Conservation (phyloP, 2,113 vertebrate genomes). For the Otolemur garnettii region DNA sequence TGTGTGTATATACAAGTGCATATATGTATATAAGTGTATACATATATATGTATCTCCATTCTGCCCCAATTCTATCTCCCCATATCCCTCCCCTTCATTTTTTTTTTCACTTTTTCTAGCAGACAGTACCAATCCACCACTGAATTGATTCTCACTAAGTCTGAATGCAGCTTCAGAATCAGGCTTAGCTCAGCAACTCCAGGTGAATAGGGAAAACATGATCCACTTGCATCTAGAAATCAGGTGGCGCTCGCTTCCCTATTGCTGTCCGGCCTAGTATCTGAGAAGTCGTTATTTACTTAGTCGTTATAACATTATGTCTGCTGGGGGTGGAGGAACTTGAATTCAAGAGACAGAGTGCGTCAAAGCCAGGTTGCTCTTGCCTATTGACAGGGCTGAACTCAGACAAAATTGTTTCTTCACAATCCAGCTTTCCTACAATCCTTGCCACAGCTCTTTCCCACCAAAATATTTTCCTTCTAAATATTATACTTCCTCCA, state of each 20-base stretch:
- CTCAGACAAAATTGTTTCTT: background rate
- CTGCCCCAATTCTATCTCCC: background rate
- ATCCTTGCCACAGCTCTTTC: background rate
- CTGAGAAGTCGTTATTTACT: background rate
- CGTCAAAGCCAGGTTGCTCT: background rate
- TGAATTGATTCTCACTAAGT: background rate
- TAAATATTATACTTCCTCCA: background rate
- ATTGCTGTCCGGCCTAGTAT: background rate
- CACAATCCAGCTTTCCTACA: background rate
- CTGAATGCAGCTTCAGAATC: background rate
- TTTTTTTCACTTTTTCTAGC: too few species aligned
- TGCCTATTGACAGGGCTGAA: background rate
- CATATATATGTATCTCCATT: background rate
- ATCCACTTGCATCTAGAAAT: background rate
- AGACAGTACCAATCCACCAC: background rate
- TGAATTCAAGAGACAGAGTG: background rate
- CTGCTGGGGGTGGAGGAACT: background rate
- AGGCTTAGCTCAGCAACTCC: background rate
- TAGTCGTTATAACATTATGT: background rate
- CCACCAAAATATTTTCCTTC: background rate
- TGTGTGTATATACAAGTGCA: too few species aligned
- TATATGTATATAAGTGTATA: too few species aligned
- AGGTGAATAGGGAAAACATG: background rate
- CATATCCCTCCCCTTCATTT: background rate
- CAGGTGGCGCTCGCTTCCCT: background rate